Evolutionary conservation across 2,888 invertebrate species (phyloP).

Genomic region (Rotaria magnacalcarata): DNA sequence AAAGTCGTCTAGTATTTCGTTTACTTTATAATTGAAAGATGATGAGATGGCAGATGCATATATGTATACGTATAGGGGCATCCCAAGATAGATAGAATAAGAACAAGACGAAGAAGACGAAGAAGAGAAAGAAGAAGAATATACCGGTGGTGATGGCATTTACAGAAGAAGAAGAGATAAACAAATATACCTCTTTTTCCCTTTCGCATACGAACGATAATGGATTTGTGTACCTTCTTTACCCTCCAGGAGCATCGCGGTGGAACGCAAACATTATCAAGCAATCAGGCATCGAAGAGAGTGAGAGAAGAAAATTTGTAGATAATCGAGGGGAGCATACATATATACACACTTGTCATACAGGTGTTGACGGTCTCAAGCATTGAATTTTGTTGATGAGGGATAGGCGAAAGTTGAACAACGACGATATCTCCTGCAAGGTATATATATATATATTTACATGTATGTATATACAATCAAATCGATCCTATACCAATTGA

Average conservation of each 20-base stretch:
- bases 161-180: background rate
- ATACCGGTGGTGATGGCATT: conserved; percentile 11
- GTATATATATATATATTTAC: conserved; percentile 2
- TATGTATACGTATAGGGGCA: background rate
- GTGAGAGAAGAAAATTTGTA: conserved; percentile 18
- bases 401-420: conserved; percentile 20
- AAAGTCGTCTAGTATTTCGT: conserved; percentile 27
- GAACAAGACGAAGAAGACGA: background rate
- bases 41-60: conserved; percentile 7
- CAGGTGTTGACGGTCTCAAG: conserved; percentile 19
- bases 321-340: background rate
- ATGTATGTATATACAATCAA: background rate
- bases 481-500: no score
- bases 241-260: background rate
- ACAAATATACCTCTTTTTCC: conserved; percentile 1
- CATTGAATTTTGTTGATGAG: conserved; percentile 21
- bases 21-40: conserved; percentile 30
- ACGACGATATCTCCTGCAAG: conserved; percentile 16
- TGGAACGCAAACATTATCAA: conserved; percentile 18
- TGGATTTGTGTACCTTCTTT: conserved; percentile 6
- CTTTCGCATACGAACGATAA: conserved; percentile 8
- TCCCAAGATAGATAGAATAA: background rate
- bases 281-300: conserved; percentile 20
- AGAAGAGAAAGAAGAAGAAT: background rate
- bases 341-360: conserved; percentile 18